Evolutionary conservation across 2,113 vertebrate species (phyloP), one percentile per base, ranked within the genome.

Genomic region (Psettodes erumei): DNA sequence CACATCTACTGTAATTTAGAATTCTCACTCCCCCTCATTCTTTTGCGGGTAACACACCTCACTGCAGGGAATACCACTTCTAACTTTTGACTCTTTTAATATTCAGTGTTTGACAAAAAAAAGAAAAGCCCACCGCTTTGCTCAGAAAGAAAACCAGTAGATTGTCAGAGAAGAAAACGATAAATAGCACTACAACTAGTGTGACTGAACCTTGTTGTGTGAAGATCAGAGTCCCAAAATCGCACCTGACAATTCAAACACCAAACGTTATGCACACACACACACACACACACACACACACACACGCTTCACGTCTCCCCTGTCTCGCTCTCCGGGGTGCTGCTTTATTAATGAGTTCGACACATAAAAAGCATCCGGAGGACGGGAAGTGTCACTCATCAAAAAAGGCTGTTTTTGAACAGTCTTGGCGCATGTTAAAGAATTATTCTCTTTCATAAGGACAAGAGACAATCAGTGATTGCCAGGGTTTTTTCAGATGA

Each of bases 321-420:
- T 89, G 86, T 92, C 86, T 94, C 87, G 1, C 94, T 96, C 96
- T 96, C 96, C 91, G 91, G 94, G 95, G 95, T 95, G 84, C 94
- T 97, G 94, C 95, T 95, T 97, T 96, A 98, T 99, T 98, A 98
- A 99, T 98, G 96, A 98, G 96, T 95, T 95, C 91, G 95, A 96
- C 96, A 98, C 95, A 97, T 98, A 96, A 99, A 99, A 97, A 96
- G 95, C 94, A 95, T 95, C 94, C 90, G 89, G 94, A 95, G 95
- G 95, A 97, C 95, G 94, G 95, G 91, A 95, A 95, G 95, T 97
- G 97, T 97, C 96, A 98, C 96, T 97, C 96, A 96, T 96, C 95
- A 95, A 94, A 96, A 91, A 96, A 96, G 95, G 92, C 92, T 75
- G 93, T 96, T 97, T 91, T 96, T 97, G 95, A 98, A 96, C 94